These are phyloP conservation scores for Aphis craccivora DNA, from an alignment of 1,140 invertebrate species.

Conservation along the genomic window DNA sequence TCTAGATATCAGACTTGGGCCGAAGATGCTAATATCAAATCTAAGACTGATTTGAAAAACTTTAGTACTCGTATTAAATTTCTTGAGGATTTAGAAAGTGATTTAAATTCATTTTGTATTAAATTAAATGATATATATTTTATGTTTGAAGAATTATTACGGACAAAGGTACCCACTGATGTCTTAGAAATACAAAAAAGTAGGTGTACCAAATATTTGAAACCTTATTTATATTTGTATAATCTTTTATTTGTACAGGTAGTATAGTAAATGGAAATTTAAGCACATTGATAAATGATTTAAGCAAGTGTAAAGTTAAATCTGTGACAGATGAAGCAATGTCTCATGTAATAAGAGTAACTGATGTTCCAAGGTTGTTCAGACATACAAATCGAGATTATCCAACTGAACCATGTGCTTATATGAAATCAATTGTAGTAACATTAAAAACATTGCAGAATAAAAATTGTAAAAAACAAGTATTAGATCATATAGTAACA, in stretches of 20 bases:
- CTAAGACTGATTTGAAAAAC: constrained; percentile 36
- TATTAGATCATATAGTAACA: constrained; percentile 45
- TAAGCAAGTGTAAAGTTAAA: constrained; percentile 47
- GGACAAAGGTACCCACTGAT: not conserved
- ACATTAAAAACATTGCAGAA: constrained; percentile 45
- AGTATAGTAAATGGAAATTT: constrained; percentile 42
- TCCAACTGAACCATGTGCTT: constrained; percentile 50
- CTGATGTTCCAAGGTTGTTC: constrained; percentile 50
- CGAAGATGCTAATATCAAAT: constrained; percentile 18
- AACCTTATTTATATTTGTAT: not conserved
- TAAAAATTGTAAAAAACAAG: constrained; percentile 49
- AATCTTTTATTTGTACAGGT: not conserved
- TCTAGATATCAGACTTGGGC: constrained; percentile 53
- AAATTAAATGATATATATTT: constrained; percentile 52
- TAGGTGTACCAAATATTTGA: not conserved
- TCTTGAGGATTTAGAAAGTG: constrained; percentile 42
- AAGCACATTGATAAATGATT: not conserved
- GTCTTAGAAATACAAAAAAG: constrained; percentile 38
- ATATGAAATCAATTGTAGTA: constrained; percentile 51
- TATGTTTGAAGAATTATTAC: constrained; percentile 30
- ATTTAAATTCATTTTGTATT: constrained; percentile 45
- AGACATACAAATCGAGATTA: constrained; percentile 51
- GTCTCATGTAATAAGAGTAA: constrained; percentile 54
- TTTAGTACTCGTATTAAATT: constrained; percentile 47
- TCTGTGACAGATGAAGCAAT: constrained; percentile 46